phyloP scores from a whole-genome alignment of 2,888 invertebrate species.

The Pseudanteris insignis region DNA sequence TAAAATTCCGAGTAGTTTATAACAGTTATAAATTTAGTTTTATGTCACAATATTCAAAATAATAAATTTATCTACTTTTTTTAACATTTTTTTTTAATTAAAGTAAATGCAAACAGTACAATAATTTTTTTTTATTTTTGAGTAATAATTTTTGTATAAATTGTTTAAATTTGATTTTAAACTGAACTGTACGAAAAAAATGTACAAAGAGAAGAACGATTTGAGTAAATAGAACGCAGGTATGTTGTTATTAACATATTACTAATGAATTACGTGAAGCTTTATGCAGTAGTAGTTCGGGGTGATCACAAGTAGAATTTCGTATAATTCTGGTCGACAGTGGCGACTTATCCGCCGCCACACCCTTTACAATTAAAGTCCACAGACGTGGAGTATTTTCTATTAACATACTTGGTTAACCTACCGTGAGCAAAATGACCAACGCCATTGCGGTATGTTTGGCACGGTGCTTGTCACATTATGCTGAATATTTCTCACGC shows the following conservation, averaged over 20 bases:
- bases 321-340: conserved; percentile 34
- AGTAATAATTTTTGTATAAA: no score
- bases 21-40: no score
- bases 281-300: conserved; percentile 14
- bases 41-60: no score
- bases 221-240: no score
- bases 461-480: conserved; percentile 30
- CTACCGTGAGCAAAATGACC: conserved; percentile 60
- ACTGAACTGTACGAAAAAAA: no score
- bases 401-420: conserved; percentile 65
- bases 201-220: no score
- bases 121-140: no score
- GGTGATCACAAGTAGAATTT: conserved; percentile 33
- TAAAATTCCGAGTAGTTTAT: no score
- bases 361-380: conserved; percentile 60
- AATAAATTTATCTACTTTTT: no score
- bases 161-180: no score
- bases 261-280: conserved; percentile 23
- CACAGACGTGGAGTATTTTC: conserved; percentile 61
- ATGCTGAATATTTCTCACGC: conserved; percentile 30
- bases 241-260: conserved; percentile 21
- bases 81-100: no score
- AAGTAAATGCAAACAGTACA: no score
- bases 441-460: conserved; percentile 54
- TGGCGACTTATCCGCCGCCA: conserved; percentile 35